A percentile compares a stretch with the other conserved stretches of the same genome.
phyloP scores from a whole-genome alignment of 1,140 invertebrate species.

The Zophobas morio region DNA sequence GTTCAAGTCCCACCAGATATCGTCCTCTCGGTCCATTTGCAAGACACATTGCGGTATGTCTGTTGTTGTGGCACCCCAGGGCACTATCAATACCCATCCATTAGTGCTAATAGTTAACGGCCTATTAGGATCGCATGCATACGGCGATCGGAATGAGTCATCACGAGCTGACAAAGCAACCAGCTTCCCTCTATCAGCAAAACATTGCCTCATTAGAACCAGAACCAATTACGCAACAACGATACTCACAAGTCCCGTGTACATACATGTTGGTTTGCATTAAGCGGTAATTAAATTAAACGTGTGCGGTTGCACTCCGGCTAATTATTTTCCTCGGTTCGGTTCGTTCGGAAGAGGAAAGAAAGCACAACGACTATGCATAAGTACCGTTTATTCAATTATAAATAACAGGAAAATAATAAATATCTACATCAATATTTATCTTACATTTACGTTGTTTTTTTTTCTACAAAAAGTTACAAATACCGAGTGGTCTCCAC shows the following conservation, averaged over 20 bases:
- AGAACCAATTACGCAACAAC: slow-evolving; percentile 30
- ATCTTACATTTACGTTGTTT: slow-evolving; percentile 43
- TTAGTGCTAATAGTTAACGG: slow-evolving; percentile 36
- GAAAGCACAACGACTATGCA: slow-evolving; percentile 21
- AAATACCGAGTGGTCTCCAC: slow-evolving; percentile 47
- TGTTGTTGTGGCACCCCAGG: slow-evolving; percentile 4
- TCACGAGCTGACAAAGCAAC: slow-evolving; percentile 35
- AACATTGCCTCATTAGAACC: slow-evolving; percentile 26
- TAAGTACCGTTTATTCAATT: slow-evolving; percentile 56
- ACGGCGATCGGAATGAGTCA: slow-evolving; percentile 31
- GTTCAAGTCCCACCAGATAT: too few species aligned
- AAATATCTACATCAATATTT: slow-evolving; percentile 57
- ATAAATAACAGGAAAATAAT: slow-evolving; percentile 57
- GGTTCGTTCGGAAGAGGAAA: background rate
- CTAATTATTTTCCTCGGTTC: slow-evolving; percentile 20
- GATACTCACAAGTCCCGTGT: slow-evolving; percentile 6
- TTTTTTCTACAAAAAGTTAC: slow-evolving; percentile 54
- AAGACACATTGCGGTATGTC: background rate
- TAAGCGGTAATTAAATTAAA: slow-evolving; percentile 15
- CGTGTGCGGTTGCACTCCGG: slow-evolving; percentile 17
- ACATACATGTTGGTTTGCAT: slow-evolving; percentile 36
- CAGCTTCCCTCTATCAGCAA: slow-evolving; percentile 15
- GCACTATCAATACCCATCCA: slow-evolving; percentile 21
- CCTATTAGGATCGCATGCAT: slow-evolving; percentile 39
- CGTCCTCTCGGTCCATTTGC: background rate